Evolutionary conservation across 2,113 vertebrate genomes (phyloP), one percentile per base, ranked within the genome.

Genomic region (Ciconia stormi): DNA sequence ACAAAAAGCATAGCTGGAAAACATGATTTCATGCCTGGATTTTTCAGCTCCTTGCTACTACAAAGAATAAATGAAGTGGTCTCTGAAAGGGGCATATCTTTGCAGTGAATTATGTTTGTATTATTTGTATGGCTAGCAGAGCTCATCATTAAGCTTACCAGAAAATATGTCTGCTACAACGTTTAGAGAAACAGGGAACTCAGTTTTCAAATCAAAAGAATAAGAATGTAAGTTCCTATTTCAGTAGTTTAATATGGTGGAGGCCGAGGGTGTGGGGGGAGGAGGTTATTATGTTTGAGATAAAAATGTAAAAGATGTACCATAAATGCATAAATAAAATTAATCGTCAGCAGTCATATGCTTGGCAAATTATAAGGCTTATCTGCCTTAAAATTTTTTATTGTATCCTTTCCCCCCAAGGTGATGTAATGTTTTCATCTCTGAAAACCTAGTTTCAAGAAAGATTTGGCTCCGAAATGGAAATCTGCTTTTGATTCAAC

Each of bases 1-100:
- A 87, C 84, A 91, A 95, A 93, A 97, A 71, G n/a, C n/a, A 67
- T 83, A 87, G 72, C 82, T 96, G 85, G 90, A 90, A 96, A 94
- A 93, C 86, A 92, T 88, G 55, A 94, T 96, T 97, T 97, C 76
- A 92, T 97, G 95, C 85, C 79, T 94, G 88, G 59, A 89, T 81
- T 94, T 97, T 97, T 97, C 72, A 89, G 32, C 53, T 90, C 29
- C 71, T 86, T 82, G 85, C 82, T 96, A 84, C 82, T 91, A 56
- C 42, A 59, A 93, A 87, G 63, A 90, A 66, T 65, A 92, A 88
- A 95, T 86, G 56, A 90, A 97, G 63, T 83, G 50, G 47, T 90
- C 55, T 87, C 92, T 89, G 76, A 90, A 90, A 92, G 67, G 72
- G n/a, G 26, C 82, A 46, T 70, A 77, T 88, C 62, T 95, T 95